These are phyloP conservation scores for Catostomus latipinnis DNA, from an alignment of 2,797 vertebrate genomes.

Conservation along the genomic window DNA sequence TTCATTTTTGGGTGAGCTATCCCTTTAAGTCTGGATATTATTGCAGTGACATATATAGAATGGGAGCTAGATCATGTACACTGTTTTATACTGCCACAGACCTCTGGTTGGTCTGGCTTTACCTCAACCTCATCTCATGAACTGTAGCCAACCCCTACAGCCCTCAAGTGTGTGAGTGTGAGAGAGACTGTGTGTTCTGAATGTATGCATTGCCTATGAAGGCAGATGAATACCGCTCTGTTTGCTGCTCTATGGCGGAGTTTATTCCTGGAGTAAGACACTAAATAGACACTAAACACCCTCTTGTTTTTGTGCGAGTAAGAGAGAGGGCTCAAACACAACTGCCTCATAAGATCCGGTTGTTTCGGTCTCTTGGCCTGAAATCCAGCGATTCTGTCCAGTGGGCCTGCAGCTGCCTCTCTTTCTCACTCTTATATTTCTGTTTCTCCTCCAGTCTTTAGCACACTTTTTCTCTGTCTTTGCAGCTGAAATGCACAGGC, in stretches of 20 bases:
- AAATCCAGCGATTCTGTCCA: conserved; percentile 50
- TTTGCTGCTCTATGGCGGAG: conserved; percentile 27
- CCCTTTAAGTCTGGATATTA: too few species aligned
- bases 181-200: background rate
- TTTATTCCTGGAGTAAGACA: conserved; percentile 50
- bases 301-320: conserved; percentile 55
- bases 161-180: background rate
- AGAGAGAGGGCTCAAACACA: conserved; percentile 51
- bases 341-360: conserved; percentile 57
- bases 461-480: conserved; percentile 15
- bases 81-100: background rate
- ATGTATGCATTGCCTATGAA: conserved; percentile 45
- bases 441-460: conserved; percentile 12
- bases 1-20: too few species aligned
- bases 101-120: conserved; percentile 17
- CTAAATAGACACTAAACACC: conserved; percentile 45
- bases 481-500: conserved; percentile 30
- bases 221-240: conserved; percentile 13
- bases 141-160: conserved; percentile 3
- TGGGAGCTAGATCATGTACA: background rate
- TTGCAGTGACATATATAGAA: background rate
- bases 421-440: conserved; percentile 21
- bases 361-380: conserved; percentile 59
- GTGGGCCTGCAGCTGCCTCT: conserved; percentile 57
- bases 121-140: conserved; percentile 19